Evolutionary conservation across 2,888 invertebrate species (phyloP), one percentile per base, ranked within the genome.

Genomic region (Arge pagana): DNA sequence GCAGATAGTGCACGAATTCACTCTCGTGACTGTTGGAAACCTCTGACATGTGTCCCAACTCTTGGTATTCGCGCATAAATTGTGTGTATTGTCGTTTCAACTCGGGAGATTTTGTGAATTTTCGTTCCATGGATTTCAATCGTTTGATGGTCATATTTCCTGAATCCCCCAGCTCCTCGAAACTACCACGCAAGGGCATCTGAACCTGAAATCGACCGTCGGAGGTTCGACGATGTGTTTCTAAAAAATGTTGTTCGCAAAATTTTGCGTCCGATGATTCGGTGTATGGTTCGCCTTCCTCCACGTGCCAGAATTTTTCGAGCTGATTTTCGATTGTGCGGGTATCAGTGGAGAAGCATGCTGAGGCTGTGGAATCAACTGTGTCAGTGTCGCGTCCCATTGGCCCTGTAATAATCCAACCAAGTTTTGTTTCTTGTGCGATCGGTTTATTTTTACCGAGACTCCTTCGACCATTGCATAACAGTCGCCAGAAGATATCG

Each of bases 211-310:
- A 62, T 24, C 56, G 15, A 7, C 59, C 60, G 3, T 55, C 30
- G n/a, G 1, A 7, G 21, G 50, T 24, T 19, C 54, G 37, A 3
- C 15, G 48, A 7, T 37, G 37, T 5, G 54, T 58, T 33, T 54
- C 40, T n/a, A 35, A n/a, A 43, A 64, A 60, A 37, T 57, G 54
- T 1, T 43, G 24, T 54, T 65, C 60, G 35, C 61, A 60, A 3
- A n/a, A 1, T 24, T 33, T 45, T 30, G 57, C 55, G 24, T 59
- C 58, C 4, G n/a, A n/a, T n/a, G n/a, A n/a, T n/a, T n/a, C n/a
- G n/a, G n/a, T n/a, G n/a, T n/a, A n/a, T n/a, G n/a, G n/a, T n/a
- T n/a, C n/a, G 8, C 13, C n/a, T 24, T 56, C 57, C 35, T 61
- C 59, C n/a, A 59, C 19, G 41, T 53, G 42, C 59, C 56, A 59